Evolutionary conservation across 1,140 invertebrate species (phyloP).

Genomic region (Scaptomyza pallida): DNA sequence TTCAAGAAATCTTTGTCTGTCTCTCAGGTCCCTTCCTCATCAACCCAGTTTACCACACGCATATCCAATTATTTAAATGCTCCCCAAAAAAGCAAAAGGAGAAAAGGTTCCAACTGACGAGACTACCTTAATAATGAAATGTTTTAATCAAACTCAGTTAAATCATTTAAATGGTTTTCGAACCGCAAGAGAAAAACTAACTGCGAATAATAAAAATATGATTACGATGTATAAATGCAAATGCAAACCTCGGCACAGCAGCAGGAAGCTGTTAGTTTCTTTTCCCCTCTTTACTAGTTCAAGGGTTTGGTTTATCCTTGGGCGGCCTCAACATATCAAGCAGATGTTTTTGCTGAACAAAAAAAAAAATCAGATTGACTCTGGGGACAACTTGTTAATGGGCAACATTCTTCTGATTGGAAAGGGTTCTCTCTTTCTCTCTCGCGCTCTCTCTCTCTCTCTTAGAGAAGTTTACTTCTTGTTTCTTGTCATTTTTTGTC

Average conservation of each 20-base stretch:
- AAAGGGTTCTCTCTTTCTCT: not conserved
- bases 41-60: slow-evolving; percentile 63
- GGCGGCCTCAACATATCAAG: slow-evolving; percentile 37
- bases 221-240: slow-evolving; percentile 83
- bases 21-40: slow-evolving; percentile 9
- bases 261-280: slow-evolving; percentile 50
- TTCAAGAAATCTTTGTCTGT: slow-evolving; percentile 24
- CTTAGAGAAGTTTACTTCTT: too few relatives aligned
- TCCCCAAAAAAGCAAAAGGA: slow-evolving; percentile 38
- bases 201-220: slow-evolving; percentile 82
- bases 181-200: slow-evolving; percentile 58
- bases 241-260: slow-evolving; percentile 31
- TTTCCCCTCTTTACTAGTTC: not conserved
- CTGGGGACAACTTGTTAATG: slow-evolving; percentile 76
- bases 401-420: slow-evolving; percentile 71
- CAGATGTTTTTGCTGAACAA: slow-evolving; percentile 65
- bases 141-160: slow-evolving; percentile 80
- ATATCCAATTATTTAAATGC: slow-evolving; percentile 84
- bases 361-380: slow-evolving; percentile 23
- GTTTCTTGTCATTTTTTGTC: slow-evolving; percentile 5
- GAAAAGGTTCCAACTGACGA: not conserved
- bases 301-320: too few relatives aligned
- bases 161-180: slow-evolving; percentile 74
- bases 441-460: too few relatives aligned
- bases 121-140: slow-evolving; percentile 71